Conservation (phyloP, 2,113 vertebrate species). For the Reinhardtius hippoglossoides region DNA sequence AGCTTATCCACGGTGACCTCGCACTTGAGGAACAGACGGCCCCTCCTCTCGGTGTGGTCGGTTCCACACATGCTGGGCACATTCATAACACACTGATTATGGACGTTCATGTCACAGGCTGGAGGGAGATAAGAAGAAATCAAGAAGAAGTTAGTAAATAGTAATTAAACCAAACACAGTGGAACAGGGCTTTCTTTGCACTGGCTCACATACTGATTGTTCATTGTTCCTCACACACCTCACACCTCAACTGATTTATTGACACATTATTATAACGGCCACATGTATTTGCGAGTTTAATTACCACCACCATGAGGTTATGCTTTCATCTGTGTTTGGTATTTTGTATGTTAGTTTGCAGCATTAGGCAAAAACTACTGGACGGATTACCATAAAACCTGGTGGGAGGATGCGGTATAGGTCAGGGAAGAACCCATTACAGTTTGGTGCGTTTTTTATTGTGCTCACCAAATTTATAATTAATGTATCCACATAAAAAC, state of each 20-base stretch:
- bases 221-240: not conserved
- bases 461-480: too few relatives aligned
- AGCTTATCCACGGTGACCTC: constrained; percentile 90
- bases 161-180: not conserved
- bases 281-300: too few relatives aligned
- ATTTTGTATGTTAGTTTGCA: too few relatives aligned
- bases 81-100: constrained; percentile 95
- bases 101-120: constrained; percentile 99
- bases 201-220: not conserved
- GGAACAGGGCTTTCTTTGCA: too few relatives aligned
- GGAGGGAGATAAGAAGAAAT: constrained; percentile 42
- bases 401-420: too few relatives aligned
- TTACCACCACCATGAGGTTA: too few relatives aligned
- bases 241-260: not conserved
- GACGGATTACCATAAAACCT: too few relatives aligned
- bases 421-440: too few relatives aligned
- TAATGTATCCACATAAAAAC: too few relatives aligned
- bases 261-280: not conserved
- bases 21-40: constrained; percentile 91
- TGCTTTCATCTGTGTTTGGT: too few relatives aligned
- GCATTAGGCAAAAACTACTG: too few relatives aligned
- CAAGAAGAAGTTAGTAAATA: not conserved
- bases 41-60: constrained; percentile 94
- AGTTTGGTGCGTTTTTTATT: too few relatives aligned
- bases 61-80: constrained; percentile 97